Conservation (phyloP, 2,888 invertebrate species). For the Punctoribates punctum region DNA sequence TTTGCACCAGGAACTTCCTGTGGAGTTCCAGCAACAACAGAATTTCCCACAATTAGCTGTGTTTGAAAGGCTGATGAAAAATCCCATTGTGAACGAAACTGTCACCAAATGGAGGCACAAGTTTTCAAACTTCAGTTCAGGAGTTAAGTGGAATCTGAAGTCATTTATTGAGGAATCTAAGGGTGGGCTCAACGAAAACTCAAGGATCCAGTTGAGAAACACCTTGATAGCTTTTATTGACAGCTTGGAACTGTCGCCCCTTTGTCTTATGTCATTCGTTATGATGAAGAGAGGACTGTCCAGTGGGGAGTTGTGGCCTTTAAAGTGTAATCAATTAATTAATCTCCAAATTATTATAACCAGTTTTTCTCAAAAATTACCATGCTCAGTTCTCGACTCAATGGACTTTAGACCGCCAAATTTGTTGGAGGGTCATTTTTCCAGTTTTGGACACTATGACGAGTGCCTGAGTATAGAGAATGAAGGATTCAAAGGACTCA, state of each 20-base stretch:
- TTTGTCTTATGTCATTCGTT: conserved; percentile 36
- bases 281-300: conserved; percentile 6
- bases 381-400: conserved; percentile 31
- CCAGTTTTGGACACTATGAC: conserved; percentile 34
- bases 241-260: conserved; percentile 29
- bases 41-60: background rate
- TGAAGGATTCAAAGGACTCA: background rate
- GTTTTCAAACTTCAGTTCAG: background rate
- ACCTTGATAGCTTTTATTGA: conserved; percentile 28
- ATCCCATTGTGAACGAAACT: background rate
- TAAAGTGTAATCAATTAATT: conserved; percentile 40
- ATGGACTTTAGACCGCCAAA: conserved; percentile 28
- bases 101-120: background rate
- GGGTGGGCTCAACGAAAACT: background rate
- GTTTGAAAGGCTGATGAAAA: background rate
- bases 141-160: background rate
- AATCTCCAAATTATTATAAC: no score
- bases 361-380: no score
- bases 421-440: conserved; percentile 20
- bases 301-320: conserved; percentile 34
- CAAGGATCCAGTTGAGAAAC: conserved; percentile 1
- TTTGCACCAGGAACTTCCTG: no score
- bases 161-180: background rate
- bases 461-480: conserved; percentile 37
- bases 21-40: no score